A percentile compares a stretch with the other conserved stretches of the same genome.
Conservation (phyloP, 2,888 invertebrate species). For the Mythimna ferrago region DNA sequence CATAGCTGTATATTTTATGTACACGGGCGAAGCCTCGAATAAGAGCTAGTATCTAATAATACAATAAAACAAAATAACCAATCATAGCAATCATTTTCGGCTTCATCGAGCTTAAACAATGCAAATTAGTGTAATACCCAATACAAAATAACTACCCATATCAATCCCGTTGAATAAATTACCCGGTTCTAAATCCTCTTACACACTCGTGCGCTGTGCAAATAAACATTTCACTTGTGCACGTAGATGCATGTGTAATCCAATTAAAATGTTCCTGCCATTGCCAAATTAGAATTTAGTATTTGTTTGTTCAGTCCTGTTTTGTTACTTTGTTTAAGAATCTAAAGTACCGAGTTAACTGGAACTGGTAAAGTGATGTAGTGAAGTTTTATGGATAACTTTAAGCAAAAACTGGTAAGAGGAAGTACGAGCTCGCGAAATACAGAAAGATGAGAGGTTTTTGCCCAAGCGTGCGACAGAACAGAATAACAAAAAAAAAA, state of each 20-base stretch:
- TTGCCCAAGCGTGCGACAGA: too few relatives aligned
- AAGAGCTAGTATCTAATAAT: background rate
- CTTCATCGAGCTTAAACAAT: slow-evolving; percentile 19
- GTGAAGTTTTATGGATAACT: background rate
- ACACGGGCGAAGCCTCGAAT: too few relatives aligned
- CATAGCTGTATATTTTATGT: too few relatives aligned
- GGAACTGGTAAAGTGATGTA: background rate
- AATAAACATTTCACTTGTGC: slow-evolving; percentile 46
- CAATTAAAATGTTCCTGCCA: slow-evolving; percentile 50
- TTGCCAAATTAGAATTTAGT: slow-evolving; percentile 56
- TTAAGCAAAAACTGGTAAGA: too few relatives aligned
- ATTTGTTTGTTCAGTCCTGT: slow-evolving; percentile 40
- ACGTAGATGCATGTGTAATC: slow-evolving; percentile 48
- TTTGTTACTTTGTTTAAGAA: slow-evolving; percentile 14
- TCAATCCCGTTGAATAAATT: slow-evolving; percentile 48
- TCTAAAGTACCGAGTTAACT: slow-evolving; percentile 4
- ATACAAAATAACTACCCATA: slow-evolving; percentile 48
- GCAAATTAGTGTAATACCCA: slow-evolving; percentile 28
- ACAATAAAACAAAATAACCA: slow-evolving; percentile 18
- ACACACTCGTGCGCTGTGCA: slow-evolving; percentile 39
- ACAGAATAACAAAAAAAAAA: too few relatives aligned
- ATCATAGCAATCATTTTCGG: slow-evolving; percentile 7
- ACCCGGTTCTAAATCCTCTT: slow-evolving; percentile 48
- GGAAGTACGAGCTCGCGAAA: too few relatives aligned
- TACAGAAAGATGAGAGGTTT: too few relatives aligned